A percentile compares a stretch with the other conserved stretches of the same genome.
Evolutionary conservation across 1,140 invertebrate species (phyloP).

Genomic region (Solenopsis invicta): DNA sequence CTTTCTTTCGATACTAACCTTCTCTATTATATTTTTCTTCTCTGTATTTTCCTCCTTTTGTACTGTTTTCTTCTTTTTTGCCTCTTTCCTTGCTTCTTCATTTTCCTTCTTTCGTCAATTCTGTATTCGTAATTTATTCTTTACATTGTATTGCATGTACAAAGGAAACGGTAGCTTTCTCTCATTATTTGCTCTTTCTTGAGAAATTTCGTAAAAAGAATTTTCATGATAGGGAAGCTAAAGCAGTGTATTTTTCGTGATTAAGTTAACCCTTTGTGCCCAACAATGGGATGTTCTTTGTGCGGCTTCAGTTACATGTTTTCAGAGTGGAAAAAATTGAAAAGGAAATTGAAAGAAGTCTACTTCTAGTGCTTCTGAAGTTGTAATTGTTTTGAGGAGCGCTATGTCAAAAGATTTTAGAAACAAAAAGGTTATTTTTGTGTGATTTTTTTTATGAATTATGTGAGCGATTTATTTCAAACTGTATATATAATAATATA

Average conservation of each 20-base stretch:
- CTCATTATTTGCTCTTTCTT: constrained; percentile 52
- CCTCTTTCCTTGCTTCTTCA: background rate
- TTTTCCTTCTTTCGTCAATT: background rate
- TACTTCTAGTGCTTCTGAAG: too few species aligned
- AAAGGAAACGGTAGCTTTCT: constrained; percentile 63
- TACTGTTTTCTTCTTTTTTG: background rate
- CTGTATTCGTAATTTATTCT: constrained; percentile 44
- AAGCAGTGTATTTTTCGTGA: background rate
- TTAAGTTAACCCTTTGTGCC: constrained; percentile 20
- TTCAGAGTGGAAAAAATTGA: too few species aligned
- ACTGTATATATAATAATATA: too few species aligned
- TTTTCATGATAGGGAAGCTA: constrained; percentile 14
- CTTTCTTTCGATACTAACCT: constrained; percentile 60
- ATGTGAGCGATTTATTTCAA: too few species aligned
- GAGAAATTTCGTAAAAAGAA: background rate
- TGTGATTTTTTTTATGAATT: too few species aligned
- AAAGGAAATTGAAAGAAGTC: too few species aligned
- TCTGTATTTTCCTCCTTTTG: background rate
- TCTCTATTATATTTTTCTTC: constrained; percentile 7
- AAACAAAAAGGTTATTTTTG: too few species aligned
- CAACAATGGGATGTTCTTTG: background rate
- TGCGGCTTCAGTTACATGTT: background rate
- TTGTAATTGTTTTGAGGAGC: too few species aligned
- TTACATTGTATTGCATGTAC: constrained; percentile 41
- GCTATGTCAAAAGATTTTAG: too few species aligned